Percentiles rank a stretch among this genome's conserved stretches.
phyloP scores from a whole-genome alignment of 1,140 invertebrate species.

The Magallana ariakensis region DNA sequence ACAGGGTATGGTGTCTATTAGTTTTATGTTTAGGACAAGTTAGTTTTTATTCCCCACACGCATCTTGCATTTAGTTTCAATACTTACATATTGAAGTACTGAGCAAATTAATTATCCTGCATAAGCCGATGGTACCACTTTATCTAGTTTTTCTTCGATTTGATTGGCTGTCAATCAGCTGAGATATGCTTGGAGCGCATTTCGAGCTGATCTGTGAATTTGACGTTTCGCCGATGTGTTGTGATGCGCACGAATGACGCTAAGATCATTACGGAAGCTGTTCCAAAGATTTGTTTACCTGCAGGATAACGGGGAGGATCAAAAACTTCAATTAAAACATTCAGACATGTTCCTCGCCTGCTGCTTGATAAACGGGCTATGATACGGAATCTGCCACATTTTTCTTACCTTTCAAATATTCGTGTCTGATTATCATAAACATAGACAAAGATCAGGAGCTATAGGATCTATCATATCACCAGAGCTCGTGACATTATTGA shows the following conservation, averaged over 20 bases:
- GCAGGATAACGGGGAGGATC: not conserved
- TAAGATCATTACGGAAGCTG: constrained; percentile 11
- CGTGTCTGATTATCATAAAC: not conserved
- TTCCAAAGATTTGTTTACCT: constrained; percentile 21
- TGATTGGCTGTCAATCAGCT: constrained; percentile 19
- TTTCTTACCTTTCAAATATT: constrained; percentile 20
- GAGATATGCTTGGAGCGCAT: not conserved
- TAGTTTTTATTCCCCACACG: not conserved
- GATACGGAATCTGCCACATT: not conserved
- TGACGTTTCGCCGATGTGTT: not conserved
- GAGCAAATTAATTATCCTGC: not conserved
- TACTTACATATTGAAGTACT: not conserved
- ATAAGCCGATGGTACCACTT: not conserved
- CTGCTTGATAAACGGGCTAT: constrained; percentile 3
- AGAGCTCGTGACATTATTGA: not conserved
- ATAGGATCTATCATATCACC: not conserved
- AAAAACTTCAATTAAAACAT: constrained; percentile 26
- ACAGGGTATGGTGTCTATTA: not conserved
- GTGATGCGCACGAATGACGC: not conserved
- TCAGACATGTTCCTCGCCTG: constrained; percentile 14
- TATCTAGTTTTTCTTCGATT: not conserved
- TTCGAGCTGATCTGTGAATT: not conserved
- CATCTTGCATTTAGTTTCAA: not conserved
- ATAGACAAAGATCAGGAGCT: not conserved
- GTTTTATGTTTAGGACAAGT: not conserved